Base-by-base conservation (phyloP, 2,888 invertebrate genomes). In the Drosophila cracens region DNA sequence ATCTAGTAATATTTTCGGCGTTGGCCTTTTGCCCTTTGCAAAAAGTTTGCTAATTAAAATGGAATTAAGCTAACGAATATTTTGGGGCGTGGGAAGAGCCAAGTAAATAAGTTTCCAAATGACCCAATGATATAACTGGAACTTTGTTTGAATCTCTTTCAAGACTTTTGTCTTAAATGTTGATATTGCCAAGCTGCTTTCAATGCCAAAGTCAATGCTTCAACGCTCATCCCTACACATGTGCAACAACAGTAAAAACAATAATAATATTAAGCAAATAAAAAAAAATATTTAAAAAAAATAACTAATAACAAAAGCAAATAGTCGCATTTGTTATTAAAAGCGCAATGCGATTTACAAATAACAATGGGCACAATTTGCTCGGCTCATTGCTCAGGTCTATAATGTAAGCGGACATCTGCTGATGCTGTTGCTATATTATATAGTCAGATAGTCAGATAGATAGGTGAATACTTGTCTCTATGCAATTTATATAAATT, bases 281-380 rank as follows among this genome's bases (percentile, higher is more conserved):
- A 53, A 48, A 43, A 61, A 68, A 53, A 48, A 61, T 25, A 25
- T 16, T 25, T 16, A 1, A 4, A 46, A 25, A 25, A 38, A 18
- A 46, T 46, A 57, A 70, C 70, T 70, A 78, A 78, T 72, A 79
- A 62, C 38, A 84, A 79, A 63, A 84, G 67, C 69, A 83, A 77
- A 63, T 68, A 43, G 40, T 57, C 71, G 77, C 68, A 76, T 80
- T 80, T 74, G 64, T 71, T 81, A 70, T 79, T 82, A 74, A 82
- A 67, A 67, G 69, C 79, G 70, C 81, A 83, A 76, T 86, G 83
- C 81, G 88, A 86, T 88, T 89, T 81, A 63, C 78, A 87, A 88
- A 88, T 86, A 86, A 87, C 86, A 87, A 87, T 87, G 89, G 81
- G 68, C 77, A 85, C 87, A 87, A 87, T 82, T 87, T 89, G 86